phyloP scores from a whole-genome alignment of 2,797 vertebrate genomes.

The Xiphorhynchus erythropygius region DNA sequence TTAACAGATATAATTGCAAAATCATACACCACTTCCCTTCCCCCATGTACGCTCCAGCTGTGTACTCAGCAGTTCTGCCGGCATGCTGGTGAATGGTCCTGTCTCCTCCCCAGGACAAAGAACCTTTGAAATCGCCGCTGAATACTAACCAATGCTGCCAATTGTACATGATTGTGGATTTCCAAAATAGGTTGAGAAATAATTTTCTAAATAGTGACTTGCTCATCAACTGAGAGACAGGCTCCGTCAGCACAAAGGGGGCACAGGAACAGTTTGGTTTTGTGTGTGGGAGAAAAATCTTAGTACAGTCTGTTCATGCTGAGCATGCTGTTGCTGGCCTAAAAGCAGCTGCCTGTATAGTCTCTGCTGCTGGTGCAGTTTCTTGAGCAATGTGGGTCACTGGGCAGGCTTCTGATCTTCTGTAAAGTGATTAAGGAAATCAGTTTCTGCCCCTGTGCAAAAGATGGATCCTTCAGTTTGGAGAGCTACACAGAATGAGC shows the following conservation, averaged over 20 bases:
- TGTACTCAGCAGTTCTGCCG: conserved; percentile 54
- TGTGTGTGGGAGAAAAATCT: conserved; percentile 52
- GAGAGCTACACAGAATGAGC: accelerated
- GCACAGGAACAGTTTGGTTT: conserved; percentile 65
- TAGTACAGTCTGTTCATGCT: conserved; percentile 66
- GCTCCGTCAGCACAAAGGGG: conserved; percentile 34
- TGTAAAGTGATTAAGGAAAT: background rate
- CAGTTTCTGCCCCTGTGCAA: background rate
- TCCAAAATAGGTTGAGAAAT: conserved; percentile 52
- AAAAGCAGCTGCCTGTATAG: conserved; percentile 48
- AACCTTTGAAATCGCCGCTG: conserved; percentile 18
- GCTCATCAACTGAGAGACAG: conserved; percentile 51
- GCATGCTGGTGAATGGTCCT: background rate
- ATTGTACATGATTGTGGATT: background rate
- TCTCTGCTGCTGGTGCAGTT: conserved; percentile 19
- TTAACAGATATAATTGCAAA: background rate
- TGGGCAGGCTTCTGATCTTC: conserved; percentile 2
- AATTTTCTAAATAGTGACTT: conserved; percentile 60
- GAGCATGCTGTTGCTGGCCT: conserved; percentile 58
- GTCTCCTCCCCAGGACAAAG: conserved; percentile 62
- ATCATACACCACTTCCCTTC: background rate
- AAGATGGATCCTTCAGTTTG: background rate
- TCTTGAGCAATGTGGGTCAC: conserved; percentile 21
- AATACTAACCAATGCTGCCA: background rate
- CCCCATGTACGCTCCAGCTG: background rate